Evolutionary conservation across 2,888 invertebrate species (phyloP).

Genomic region (Aplocera efformata): DNA sequence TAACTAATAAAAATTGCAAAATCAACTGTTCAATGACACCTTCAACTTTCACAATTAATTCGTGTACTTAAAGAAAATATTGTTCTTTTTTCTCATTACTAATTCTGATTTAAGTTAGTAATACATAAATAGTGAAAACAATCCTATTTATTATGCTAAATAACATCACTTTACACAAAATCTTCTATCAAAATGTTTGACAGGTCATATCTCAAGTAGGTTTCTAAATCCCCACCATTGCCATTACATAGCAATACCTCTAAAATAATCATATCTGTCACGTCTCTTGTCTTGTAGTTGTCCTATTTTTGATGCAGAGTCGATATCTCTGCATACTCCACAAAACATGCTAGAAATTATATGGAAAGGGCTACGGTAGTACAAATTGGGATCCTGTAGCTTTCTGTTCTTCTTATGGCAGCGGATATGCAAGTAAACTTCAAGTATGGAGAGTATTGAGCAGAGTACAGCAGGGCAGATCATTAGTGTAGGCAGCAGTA

Average conservation of each 20-base stretch:
- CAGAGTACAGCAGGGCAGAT: slow-evolving; percentile 78
- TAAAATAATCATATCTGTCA: slow-evolving; percentile 61
- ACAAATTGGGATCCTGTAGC: slow-evolving; percentile 77
- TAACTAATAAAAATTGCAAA: no score
- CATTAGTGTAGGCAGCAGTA: slow-evolving; percentile 82
- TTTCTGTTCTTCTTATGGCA: slow-evolving; percentile 84
- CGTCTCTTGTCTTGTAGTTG: slow-evolving; percentile 83
- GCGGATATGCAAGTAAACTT: slow-evolving; percentile 83
- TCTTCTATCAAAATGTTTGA: no score
- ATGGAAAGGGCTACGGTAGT: slow-evolving; percentile 86
- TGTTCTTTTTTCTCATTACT: no score
- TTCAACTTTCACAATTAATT: no score
- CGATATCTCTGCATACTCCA: slow-evolving; percentile 82
- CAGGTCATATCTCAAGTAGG: no score
- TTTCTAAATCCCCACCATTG: no score
- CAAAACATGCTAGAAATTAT: slow-evolving; percentile 85
- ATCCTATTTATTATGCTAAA: no score
- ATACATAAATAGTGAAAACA: no score
- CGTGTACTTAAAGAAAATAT: no score
- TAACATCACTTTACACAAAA: no score
- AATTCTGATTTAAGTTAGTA: no score
- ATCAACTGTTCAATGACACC: no score
- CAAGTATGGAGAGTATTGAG: slow-evolving; percentile 74
- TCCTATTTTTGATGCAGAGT: slow-evolving; percentile 81
- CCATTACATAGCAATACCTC: slow-evolving; percentile 51